These are phyloP conservation scores for Caiman crocodilus DNA, from an alignment of 2,797 vertebrate genomes.

Conservation along the genomic window DNA sequence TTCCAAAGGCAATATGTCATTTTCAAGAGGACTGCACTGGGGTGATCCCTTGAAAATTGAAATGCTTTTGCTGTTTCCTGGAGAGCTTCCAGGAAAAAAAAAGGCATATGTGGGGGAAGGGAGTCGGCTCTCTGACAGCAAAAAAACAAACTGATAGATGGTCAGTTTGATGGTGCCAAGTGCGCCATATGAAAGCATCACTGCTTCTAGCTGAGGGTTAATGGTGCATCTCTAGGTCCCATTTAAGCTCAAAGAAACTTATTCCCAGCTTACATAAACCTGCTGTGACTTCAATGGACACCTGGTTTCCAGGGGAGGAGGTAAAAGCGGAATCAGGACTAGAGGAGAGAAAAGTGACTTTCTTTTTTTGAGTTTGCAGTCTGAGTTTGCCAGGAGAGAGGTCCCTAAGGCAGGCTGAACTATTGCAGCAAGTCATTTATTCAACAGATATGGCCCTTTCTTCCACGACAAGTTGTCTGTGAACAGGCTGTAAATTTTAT, in stretches of 20 bases:
- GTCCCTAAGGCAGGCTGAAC: rapidly evolving
- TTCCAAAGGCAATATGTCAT: no score
- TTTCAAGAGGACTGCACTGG: not conserved
- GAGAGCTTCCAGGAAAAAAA: not conserved
- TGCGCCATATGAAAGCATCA: not conserved
- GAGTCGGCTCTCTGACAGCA: constrained; percentile 1
- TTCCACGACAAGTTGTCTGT: not conserved
- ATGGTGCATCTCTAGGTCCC: rapidly evolving
- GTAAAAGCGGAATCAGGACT: not conserved
- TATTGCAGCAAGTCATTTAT: not conserved
- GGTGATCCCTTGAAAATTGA: not conserved
- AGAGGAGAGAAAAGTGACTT: constrained; percentile 25
- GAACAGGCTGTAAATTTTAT: not conserved
- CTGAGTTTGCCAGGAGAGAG: not conserved
- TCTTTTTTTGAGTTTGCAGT: not conserved
- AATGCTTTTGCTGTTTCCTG: not conserved
- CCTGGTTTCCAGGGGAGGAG: rapidly evolving
- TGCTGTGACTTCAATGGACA: not conserved
- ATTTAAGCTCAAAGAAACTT: not conserved
- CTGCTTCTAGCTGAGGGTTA: rapidly evolving
- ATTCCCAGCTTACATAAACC: not conserved
- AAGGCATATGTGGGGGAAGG: not conserved
- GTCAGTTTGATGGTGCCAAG: rapidly evolving
- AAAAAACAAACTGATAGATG: constrained; percentile 31
- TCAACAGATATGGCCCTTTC: not conserved